Conservation (phyloP, 2,113 vertebrate species). For the Eptesicus fuscus region DNA sequence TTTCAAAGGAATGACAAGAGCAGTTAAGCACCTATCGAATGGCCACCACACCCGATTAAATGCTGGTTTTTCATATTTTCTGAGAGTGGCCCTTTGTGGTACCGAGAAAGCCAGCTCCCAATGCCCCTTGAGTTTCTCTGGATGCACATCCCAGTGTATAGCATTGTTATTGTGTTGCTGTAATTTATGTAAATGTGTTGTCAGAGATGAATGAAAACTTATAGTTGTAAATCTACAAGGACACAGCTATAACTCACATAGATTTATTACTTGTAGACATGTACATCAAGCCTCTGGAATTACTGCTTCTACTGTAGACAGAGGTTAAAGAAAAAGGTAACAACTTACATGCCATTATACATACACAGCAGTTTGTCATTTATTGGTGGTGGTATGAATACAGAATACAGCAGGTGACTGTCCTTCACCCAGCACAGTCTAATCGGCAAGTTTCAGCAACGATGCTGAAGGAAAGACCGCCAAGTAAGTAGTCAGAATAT, state of each 20-base stretch:
- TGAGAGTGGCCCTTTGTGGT: background rate
- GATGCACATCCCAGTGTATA: background rate
- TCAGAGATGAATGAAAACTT: constrained; percentile 69
- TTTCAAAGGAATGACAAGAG: background rate
- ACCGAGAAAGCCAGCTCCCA: background rate
- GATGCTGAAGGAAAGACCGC: background rate
- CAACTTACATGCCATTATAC: constrained; percentile 66
- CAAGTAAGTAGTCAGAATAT: background rate
- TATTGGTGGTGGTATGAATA: background rate
- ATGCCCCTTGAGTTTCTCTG: background rate
- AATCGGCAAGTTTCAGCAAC: background rate
- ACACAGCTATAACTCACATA: constrained; percentile 60
- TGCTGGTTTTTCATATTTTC: background rate
- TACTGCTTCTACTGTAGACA: constrained; percentile 54
- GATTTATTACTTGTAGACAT: constrained; percentile 61
- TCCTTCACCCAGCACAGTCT: background rate
- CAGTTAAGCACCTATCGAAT: background rate
- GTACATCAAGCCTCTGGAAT: constrained; percentile 61
- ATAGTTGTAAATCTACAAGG: constrained; percentile 61
- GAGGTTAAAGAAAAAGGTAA: constrained; percentile 71
- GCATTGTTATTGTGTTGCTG: constrained; percentile 17
- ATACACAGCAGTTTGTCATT: constrained; percentile 61
- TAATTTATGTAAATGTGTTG: constrained; percentile 70
- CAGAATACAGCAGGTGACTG: background rate
- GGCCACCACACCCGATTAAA: background rate